Percentiles rank a stretch among this genome's conserved stretches.
phyloP scores from a whole-genome alignment of 2,797 vertebrate species.

The Artibeus jamaicensis region DNA sequence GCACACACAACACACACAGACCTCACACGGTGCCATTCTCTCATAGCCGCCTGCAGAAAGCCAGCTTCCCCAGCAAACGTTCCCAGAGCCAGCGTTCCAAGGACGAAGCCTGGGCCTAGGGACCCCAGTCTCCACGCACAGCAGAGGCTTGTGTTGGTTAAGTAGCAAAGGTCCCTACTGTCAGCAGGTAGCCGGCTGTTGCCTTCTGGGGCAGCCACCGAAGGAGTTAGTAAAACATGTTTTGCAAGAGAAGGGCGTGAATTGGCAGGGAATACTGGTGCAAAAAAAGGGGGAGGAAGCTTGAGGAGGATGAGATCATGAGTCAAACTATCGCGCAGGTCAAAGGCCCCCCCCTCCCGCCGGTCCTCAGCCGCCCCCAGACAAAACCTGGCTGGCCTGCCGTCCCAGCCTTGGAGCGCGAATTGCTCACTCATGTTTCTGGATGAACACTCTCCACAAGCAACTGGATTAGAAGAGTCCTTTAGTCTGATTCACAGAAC shows the following conservation, averaged over 20 bases:
- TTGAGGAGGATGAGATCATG: background rate
- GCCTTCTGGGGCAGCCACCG: background rate
- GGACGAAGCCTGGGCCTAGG: background rate
- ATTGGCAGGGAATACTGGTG: background rate
- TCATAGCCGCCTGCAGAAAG: background rate
- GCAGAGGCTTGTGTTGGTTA: background rate
- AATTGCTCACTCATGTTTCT: conserved; percentile 50
- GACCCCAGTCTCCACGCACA: background rate
- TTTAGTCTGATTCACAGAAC: conserved; percentile 20
- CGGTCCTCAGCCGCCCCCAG: too few species aligned
- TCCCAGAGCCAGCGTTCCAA: background rate
- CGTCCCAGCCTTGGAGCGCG: background rate
- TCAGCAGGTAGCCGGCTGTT: background rate
- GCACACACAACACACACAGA: background rate
- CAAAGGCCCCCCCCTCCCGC: accelerated
- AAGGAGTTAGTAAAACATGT: background rate
- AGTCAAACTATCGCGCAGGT: background rate
- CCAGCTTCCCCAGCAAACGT: background rate
- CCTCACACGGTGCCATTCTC: background rate
- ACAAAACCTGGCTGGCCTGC: background rate
- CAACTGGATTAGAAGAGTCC: conserved; percentile 20
- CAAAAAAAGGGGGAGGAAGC: background rate
- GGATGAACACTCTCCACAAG: conserved; percentile 58
- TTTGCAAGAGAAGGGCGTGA: background rate
- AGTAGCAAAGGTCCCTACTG: background rate